Conservation (phyloP, 2,797 vertebrate species). For the Sebastiscus albofasciatus region DNA sequence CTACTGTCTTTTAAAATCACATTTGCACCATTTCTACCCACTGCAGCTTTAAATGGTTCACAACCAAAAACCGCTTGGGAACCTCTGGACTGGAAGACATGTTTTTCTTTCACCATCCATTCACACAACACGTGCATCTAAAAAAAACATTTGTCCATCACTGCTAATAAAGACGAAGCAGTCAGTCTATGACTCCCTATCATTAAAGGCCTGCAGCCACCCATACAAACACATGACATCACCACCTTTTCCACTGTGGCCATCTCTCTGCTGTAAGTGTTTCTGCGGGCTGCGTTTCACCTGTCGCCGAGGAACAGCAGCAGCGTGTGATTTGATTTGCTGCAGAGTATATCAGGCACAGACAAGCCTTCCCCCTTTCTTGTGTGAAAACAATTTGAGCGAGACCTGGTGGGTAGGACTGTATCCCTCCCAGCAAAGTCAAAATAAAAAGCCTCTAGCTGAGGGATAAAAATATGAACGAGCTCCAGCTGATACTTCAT, state of each 20-base stretch:
- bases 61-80: neutral
- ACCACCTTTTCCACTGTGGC: neutral
- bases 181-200: neutral
- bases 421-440: constrained; percentile 18
- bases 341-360: neutral
- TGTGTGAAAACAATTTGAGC: constrained; percentile 37
- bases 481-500: constrained; percentile 35
- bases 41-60: neutral
- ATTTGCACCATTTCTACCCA: too few relatives aligned
- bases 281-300: constrained; percentile 40
- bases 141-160: too few relatives aligned
- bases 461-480: constrained; percentile 30
- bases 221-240: constrained; percentile 51
- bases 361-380: constrained; percentile 20
- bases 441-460: constrained; percentile 37
- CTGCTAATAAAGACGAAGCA: neutral
- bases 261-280: constrained; percentile 7
- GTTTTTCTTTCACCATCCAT: neutral
- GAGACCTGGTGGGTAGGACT: constrained; percentile 10
- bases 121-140: too few relatives aligned
- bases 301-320: constrained; percentile 42
- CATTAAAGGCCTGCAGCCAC: constrained; percentile 37
- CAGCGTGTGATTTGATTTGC: constrained; percentile 47
- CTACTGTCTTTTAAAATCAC: too few relatives aligned
- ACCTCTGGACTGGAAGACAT: neutral